Conservation (phyloP, 2,113 vertebrate genomes). For the Takifugu flavidus region DNA sequence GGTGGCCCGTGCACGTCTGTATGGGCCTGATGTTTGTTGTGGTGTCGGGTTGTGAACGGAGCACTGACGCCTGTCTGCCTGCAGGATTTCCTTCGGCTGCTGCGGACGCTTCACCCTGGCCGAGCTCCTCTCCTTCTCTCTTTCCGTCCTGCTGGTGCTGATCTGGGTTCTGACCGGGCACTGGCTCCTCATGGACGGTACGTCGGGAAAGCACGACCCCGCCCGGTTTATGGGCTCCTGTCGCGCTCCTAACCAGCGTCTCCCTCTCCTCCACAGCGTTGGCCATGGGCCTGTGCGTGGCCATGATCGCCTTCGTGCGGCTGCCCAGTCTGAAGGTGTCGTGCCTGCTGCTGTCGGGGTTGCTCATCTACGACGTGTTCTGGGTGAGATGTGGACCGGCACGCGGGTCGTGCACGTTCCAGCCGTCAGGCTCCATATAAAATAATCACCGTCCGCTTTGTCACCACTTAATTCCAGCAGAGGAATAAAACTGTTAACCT, state of each 20-base stretch:
- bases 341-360: conserved; percentile 95
- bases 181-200: conserved; percentile 99
- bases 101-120: conserved; percentile 98
- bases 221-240: not conserved
- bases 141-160: conserved; percentile 96
- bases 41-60: no score
- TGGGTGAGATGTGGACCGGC: conserved; percentile 82
- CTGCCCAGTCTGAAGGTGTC: conserved; percentile 99
- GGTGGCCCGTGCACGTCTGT: no score
- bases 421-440: no score
- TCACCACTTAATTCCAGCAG: no score
- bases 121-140: conserved; percentile 93
- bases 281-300: conserved; percentile 98
- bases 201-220: conserved; percentile 32
- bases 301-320: conserved; percentile 98
- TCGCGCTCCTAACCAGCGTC: not conserved
- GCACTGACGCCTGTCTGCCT: conserved; percentile 14
- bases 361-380: conserved; percentile 98
- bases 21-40: no score
- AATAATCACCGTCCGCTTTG: no score
- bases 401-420: no score
- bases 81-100: conserved; percentile 97
- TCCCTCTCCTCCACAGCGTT: conserved; percentile 76
- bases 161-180: conserved; percentile 99
- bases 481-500: no score